Base-by-base conservation (phyloP, 2,888 invertebrate species). In the Synanthedon vespiformis region DNA sequence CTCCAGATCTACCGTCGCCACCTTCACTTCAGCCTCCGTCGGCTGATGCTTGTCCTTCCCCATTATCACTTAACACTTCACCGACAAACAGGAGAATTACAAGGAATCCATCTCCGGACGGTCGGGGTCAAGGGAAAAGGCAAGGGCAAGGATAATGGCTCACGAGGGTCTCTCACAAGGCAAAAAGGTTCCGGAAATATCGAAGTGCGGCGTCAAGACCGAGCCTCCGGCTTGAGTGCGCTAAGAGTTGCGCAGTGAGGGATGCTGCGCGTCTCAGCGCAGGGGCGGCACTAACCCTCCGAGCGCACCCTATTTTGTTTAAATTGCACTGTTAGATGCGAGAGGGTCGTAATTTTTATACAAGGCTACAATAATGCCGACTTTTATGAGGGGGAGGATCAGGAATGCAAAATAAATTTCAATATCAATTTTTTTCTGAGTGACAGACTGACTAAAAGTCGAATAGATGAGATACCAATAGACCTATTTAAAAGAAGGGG, bases 1-100 rank as follows among this genome's bases (percentile, higher is more conserved):
- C 85, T 95, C 95, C 70, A 94, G 90, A 83, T 95, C 95, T 67
- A 95, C 95, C 56, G 95, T 95, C 65, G 95, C 93, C 80, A 95
- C 94, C 89, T 95, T 95, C 83, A 95, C 93, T 88, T 95, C 94
- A 75, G 92, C 91, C 77, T 90, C 91, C 64, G 74, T 72, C 22
- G 83, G 78, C 71, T 76, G 84, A 56, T 86, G 85, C 74, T 85
- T 87, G 53, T 89, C 88, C 64, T 87, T 88, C 68, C 85, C 87
- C 88, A 88, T 83, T 63, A 12, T 44, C 44, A 44, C 44, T 44
- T 34, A 59, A 61, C 70, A 66, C 60, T 64, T 65, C 57, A 62
- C 56, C 60, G 18, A 14, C 56, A 59, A 53, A 41, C 40, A 54
- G 59, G 54, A 59, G 59, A 57, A 58, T 65, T 13, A 66, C 59